A percentile compares a stretch with the other conserved stretches of the same genome.
phyloP scores from a whole-genome alignment of 2,888 invertebrate genomes.

The Drosophila merina region DNA sequence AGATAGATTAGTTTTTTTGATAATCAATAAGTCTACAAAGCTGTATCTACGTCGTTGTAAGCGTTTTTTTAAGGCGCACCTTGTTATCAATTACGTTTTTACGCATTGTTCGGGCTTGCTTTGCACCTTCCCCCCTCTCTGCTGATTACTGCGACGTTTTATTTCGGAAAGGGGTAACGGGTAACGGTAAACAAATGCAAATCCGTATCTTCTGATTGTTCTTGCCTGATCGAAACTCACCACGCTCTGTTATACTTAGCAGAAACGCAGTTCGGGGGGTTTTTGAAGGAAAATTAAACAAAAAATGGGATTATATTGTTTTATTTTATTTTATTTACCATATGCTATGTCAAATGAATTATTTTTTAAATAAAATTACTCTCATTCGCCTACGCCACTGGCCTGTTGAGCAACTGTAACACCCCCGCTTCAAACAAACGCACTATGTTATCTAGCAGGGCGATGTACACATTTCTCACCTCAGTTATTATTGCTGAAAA shows the following conservation, averaged over 20 bases:
- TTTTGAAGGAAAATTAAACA: neutral
- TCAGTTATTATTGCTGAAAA: conserved; percentile 46
- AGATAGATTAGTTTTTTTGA: neutral
- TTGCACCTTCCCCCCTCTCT: conserved; percentile 7
- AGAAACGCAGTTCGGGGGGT: neutral
- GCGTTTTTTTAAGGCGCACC: conserved; percentile 37
- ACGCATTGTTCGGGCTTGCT: conserved; percentile 40
- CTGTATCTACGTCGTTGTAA: neutral
- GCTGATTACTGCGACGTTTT: conserved; percentile 37
- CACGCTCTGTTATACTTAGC: conserved; percentile 14
- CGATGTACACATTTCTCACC: conserved; percentile 15
- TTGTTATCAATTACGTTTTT: conserved; percentile 39
- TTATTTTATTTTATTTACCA: too few relatives aligned
- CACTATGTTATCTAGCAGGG: conserved; percentile 21
- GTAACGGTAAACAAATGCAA: conserved; percentile 42
- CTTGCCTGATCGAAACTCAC: conserved; percentile 11
- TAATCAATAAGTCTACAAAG: neutral
- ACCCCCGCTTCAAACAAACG: conserved; percentile 8
- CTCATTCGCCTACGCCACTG: neutral
- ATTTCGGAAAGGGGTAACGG: conserved; percentile 4
- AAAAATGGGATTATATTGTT: neutral
- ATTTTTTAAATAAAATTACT: neutral
- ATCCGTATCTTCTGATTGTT: conserved; percentile 16
- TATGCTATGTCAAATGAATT: too few relatives aligned
- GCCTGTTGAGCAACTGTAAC: neutral